phyloP scores from a whole-genome alignment of 2,113 vertebrate genomes.

The Corydoras maculifer region DNA sequence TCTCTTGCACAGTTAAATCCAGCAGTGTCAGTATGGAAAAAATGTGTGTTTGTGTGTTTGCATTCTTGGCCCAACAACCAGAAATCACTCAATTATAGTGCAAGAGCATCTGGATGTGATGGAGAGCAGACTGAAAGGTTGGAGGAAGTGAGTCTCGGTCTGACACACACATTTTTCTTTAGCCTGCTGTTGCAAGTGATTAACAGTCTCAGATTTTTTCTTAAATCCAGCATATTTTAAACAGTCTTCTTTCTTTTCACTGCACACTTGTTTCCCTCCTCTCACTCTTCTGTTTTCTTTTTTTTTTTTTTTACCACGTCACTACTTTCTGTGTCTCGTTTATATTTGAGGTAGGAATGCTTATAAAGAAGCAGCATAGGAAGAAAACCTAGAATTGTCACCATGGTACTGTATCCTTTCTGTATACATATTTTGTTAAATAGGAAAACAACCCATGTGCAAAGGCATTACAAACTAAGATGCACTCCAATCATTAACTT shows the following conservation, averaged over 20 bases:
- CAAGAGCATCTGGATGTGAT: constrained; percentile 18
- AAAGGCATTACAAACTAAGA: too few relatives aligned
- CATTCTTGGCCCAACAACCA: constrained; percentile 14
- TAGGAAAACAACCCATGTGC: too few relatives aligned
- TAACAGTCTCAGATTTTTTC: background rate
- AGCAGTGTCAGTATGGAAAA: constrained; percentile 4
- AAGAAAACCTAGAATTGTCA: too few relatives aligned
- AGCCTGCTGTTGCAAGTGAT: too few relatives aligned
- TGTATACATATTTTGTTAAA: too few relatives aligned
- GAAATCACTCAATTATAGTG: constrained; percentile 12
- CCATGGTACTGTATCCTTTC: too few relatives aligned
- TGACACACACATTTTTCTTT: too few relatives aligned
- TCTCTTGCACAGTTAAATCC: constrained; percentile 10
- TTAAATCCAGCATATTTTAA: background rate
- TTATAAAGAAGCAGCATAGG: too few relatives aligned
- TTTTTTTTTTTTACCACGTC: background rate
- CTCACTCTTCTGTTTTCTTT: background rate
- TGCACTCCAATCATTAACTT: too few relatives aligned
- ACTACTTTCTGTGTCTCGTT: constrained; percentile 3
- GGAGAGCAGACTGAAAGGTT: constrained; percentile 1
- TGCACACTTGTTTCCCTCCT: background rate
- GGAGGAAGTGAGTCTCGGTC: too few relatives aligned
- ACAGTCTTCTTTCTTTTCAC: background rate
- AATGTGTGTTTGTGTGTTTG: background rate
- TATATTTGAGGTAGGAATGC: background rate